Conservation (phyloP, 2,113 vertebrate species). For the Rhinolophus sinicus region DNA sequence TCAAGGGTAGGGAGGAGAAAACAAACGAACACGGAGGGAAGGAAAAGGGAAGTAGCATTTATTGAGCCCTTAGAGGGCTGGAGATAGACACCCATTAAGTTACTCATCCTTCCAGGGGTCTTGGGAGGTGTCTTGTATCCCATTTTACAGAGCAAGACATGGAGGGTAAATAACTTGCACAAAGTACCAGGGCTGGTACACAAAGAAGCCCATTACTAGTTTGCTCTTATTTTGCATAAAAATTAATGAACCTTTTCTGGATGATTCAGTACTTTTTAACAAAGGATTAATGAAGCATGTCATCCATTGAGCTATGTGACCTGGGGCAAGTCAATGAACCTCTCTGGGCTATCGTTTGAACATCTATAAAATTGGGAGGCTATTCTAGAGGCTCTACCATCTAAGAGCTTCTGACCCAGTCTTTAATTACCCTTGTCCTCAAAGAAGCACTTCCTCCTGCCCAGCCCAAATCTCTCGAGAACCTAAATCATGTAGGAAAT, state of each 20-base stretch:
- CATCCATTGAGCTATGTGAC: not conserved
- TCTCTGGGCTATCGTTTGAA: not conserved
- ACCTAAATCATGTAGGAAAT: not conserved
- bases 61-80: not conserved
- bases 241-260: constrained; percentile 22
- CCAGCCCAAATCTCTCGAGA: not conserved
- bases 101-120: not conserved
- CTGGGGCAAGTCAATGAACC: not conserved
- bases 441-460: not conserved
- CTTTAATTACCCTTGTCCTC: not conserved
- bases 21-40: not conserved
- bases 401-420: not conserved
- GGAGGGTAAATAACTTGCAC: not conserved
- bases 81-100: not conserved
- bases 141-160: constrained; percentile 21
- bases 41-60: not conserved
- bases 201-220: not conserved
- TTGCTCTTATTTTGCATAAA: not conserved
- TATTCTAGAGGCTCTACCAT: not conserved
- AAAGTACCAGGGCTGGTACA: not conserved
- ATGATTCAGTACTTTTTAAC: not conserved
- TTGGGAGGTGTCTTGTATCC: not conserved
- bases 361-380: not conserved
- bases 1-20: not conserved
- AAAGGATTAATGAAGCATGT: not conserved